Percentiles rank a stretch among this genome's conserved stretches.
phyloP scores from a whole-genome alignment of 2,888 invertebrate species.

The Cephalotes varians region DNA sequence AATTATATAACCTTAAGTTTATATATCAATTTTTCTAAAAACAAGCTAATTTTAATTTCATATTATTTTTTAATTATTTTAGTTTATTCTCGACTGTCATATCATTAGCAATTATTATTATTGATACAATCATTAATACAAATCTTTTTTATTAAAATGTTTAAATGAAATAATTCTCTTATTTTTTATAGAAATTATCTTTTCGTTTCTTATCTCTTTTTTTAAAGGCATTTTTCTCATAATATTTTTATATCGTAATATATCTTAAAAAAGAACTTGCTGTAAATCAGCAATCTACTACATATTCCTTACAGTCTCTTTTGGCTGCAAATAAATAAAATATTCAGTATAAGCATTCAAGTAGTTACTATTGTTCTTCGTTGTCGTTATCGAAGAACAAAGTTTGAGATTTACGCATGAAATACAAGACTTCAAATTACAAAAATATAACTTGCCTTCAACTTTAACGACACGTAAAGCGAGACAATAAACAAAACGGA shows the following conservation, averaged over 20 bases:
- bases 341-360: conserved; percentile 32
- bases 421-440: not conserved
- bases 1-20: too few species aligned
- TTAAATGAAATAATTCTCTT: not conserved
- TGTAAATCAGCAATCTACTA: conserved; percentile 2
- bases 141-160: not conserved
- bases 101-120: not conserved
- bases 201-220: not conserved
- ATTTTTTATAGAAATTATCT: not conserved
- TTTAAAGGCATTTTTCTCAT: not conserved
- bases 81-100: not conserved
- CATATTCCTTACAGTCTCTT: not conserved
- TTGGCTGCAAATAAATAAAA: conserved; percentile 30
- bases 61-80: not conserved
- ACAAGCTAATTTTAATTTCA: not conserved
- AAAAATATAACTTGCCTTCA: not conserved
- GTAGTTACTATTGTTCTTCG: not conserved
- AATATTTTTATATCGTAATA: conserved; percentile 26
- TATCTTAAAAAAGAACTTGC: conserved; percentile 8
- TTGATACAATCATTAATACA: not conserved
- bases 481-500: conserved; percentile 23
- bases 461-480: not conserved
- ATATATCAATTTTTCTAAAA: not conserved
- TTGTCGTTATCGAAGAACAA: not conserved
- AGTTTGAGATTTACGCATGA: conserved; percentile 8